These are phyloP conservation scores for Clarias magur DNA, from an alignment of 2,113 vertebrate genomes.

Conservation along the genomic window DNA sequence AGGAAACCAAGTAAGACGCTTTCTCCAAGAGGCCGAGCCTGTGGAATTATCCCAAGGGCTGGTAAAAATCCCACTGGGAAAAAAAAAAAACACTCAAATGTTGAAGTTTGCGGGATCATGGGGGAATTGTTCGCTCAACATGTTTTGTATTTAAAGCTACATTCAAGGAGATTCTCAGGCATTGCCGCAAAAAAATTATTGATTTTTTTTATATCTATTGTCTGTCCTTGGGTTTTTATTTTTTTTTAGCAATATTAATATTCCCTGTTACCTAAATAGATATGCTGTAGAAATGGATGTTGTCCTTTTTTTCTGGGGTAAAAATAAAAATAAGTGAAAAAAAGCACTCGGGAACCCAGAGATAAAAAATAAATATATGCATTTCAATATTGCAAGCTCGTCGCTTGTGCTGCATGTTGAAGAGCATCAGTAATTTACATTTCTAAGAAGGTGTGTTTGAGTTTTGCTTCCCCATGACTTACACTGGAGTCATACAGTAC, in stretches of 20 bases:
- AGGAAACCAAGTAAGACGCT: constrained; percentile 7
- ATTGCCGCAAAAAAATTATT: neutral
- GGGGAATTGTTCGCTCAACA: neutral
- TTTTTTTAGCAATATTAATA: neutral
- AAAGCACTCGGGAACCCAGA: neutral
- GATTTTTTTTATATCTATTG: neutral
- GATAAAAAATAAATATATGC: constrained; percentile 2
- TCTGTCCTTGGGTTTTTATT: neutral
- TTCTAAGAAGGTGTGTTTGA: constrained; percentile 15
- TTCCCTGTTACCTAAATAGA: neutral
- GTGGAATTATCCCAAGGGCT: constrained; percentile 3
- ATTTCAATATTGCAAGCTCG: constrained; percentile 22
- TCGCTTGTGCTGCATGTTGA: constrained; percentile 19
- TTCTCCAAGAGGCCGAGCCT: constrained; percentile 15
- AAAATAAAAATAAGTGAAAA: neutral
- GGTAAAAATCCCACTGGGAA: neutral
- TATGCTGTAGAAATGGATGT: neutral
- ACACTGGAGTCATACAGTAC: neutral
- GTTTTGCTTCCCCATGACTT: constrained; percentile 2
- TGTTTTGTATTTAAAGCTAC: neutral
- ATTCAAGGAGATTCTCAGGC: neutral
- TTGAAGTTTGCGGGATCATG: neutral
- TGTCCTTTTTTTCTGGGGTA: neutral
- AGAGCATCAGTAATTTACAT: neutral
- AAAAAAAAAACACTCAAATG: neutral